Base-by-base conservation (phyloP, 1,140 invertebrate species). In the Pseudomyrmex dendroicus region DNA sequence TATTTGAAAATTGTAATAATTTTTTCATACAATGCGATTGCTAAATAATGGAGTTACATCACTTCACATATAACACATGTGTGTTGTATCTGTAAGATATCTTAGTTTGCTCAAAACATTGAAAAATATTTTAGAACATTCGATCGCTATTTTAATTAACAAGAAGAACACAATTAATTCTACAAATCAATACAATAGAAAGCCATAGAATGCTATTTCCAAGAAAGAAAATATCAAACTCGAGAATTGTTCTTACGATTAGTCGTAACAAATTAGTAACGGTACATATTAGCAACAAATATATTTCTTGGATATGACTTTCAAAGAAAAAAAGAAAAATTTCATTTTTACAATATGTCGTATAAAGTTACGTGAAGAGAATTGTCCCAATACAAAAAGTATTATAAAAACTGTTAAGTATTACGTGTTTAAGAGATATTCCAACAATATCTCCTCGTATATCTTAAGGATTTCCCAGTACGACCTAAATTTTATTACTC, bases 61-160 rank as follows among this genome's bases (percentile, higher is more conserved):
- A 13, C 4, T 46, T 64, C 73, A 25, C 3, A 25, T 25, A 3
- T 25, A 25, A 25, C 25, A 54, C 17, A 66, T 7, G 9, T 20
- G 54, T 44, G n/a, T 35, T 54, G 48, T 44, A 67, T 4, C 48
- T 61, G 1, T 61, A 73, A 9, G 35, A 73, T 73, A 73, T 73
- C 35, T 35, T 35, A 20, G 35, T 73, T 73, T 73, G 56, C 56
- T 61, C 72, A 73, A 35, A 73, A n/a, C 17, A 35, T 61, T 35
- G 12, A 73, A 59, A 46, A 46, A 48, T 61, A 61, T 48, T 61
- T 61, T 59, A 73, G 44, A 13, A 61, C 57, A 73, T 25, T 17
- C 20, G 35, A 73, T n/a, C 1, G n/a, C 17, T 22, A 59, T 59
- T 17, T 20, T 17, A 59, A 59, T 20, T 9, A 20, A 59, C 35